Percentiles rank a stretch among this genome's conserved stretches.
Evolutionary conservation across 2,113 vertebrate genomes (phyloP).

Genomic region (Hippocampus barbouri): DNA sequence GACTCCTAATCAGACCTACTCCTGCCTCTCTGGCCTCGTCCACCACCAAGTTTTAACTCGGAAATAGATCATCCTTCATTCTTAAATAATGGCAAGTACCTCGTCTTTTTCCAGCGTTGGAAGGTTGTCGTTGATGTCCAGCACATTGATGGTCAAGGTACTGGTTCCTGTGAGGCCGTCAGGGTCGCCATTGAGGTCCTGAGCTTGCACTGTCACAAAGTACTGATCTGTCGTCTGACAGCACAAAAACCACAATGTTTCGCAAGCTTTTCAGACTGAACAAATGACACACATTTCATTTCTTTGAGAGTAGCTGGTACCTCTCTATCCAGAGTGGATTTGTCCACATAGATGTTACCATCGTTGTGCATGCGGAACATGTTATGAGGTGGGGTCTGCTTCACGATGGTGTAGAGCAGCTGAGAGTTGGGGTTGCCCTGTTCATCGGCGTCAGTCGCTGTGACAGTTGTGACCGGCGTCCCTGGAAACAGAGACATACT

Average conservation of each 20-base stretch:
- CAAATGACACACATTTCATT: not conserved
- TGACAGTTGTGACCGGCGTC: constrained; percentile 76
- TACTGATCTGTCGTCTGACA: constrained; percentile 74
- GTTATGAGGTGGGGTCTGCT: constrained; percentile 70
- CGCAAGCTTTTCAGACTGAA: not conserved
- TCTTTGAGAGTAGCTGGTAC: constrained; percentile 54
- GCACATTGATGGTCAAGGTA: constrained; percentile 73
- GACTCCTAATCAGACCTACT: too few species aligned
- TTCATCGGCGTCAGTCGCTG: constrained; percentile 84
- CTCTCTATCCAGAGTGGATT: constrained; percentile 83
- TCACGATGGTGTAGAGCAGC: constrained; percentile 80
- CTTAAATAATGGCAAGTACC: constrained; percentile 65
- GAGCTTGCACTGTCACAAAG: constrained; percentile 74
- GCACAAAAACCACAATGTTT: not conserved
- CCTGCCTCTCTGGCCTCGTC: too few species aligned
- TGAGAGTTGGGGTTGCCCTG: constrained; percentile 76
- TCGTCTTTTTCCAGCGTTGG: constrained; percentile 75
- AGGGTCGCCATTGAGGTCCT: constrained; percentile 77
- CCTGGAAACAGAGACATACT: constrained; percentile 59
- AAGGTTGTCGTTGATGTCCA: constrained; percentile 87
- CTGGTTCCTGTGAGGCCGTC: constrained; percentile 71
- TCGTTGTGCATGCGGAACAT: constrained; percentile 77
- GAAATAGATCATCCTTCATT: too few species aligned
- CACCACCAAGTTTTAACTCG: too few species aligned
- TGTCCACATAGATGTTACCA: constrained; percentile 74